Percentiles rank a stretch among this genome's conserved stretches.
phyloP scores from a whole-genome alignment of 2,888 invertebrate genomes.

The Netelia fuscicornis region DNA sequence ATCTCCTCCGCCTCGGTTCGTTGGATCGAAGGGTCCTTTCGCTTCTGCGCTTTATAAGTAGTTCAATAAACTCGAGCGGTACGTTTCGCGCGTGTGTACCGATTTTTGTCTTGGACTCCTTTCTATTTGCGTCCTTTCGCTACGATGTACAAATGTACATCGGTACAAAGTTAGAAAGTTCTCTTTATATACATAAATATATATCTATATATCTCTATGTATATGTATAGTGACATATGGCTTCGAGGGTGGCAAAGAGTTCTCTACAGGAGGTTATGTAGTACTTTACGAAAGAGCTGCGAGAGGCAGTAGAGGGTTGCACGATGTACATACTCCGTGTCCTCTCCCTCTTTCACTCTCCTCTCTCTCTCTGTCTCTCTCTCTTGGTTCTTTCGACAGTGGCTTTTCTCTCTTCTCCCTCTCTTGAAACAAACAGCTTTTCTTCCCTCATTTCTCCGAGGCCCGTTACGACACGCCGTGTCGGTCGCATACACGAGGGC shows the following conservation, averaged over 20 bases:
- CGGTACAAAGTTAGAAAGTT: constrained; percentile 30
- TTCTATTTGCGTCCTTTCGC: constrained; percentile 39
- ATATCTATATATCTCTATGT: neutral
- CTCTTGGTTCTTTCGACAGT: too few relatives aligned
- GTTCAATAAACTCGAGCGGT: constrained; percentile 17
- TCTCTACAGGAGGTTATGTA: constrained; percentile 42
- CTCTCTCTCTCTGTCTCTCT: constrained; percentile 25
- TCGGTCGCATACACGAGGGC: constrained; percentile 45
- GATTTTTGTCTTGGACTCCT: constrained; percentile 8
- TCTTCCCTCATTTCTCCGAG: constrained; percentile 61
- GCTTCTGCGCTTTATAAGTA: constrained; percentile 17
- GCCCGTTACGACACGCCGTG: constrained; percentile 44
- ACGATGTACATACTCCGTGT: constrained; percentile 26
- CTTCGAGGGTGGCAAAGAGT: constrained; percentile 36
- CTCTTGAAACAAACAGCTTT: constrained; percentile 65
- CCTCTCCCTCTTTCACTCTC: constrained; percentile 22
- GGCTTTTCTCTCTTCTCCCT: constrained; percentile 23
- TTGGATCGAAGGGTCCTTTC: constrained; percentile 44
- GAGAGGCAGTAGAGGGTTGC: constrained; percentile 45
- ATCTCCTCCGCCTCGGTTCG: neutral
- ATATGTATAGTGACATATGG: neutral
- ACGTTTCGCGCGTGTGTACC: neutral
- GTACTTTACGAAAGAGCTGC: constrained; percentile 54
- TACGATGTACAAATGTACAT: constrained; percentile 35
- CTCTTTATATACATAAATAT: neutral